Evolutionary conservation across 1,140 invertebrate genomes (phyloP), one percentile per base, ranked within the genome.

Genomic region (Brachionus koreanus): DNA sequence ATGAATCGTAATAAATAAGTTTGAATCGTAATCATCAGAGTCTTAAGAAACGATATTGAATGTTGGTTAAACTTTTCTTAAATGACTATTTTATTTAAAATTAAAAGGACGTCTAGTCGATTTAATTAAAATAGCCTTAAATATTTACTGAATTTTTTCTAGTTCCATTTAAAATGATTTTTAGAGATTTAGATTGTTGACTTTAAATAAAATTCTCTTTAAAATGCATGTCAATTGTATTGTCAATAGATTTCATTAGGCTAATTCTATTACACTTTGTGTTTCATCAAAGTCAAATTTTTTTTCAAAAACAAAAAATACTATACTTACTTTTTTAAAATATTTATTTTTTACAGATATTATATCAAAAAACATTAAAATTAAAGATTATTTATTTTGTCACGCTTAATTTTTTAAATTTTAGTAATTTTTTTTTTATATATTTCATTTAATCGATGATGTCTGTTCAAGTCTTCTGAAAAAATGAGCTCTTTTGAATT

Each of bases 121-220:
- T 33, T 65, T 13, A 65, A 33, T 65, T 65, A 33, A 33, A 33
- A 33, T 13, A 1, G 5, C 63, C 9, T 57, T 65, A 65, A 65
- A 65, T 65, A 65, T 65, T 65, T 65, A 10, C 23, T 65, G 10
- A 65, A 65, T 37, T 13, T 65, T 33, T 33, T 33, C 12, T 33
- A 65, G 29, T 65, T 65, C 63, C 63, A 65, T 65, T 65, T 65
- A 65, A 33, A 65, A 35, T 10, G n/a, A n/a, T 65, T 23, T 57
- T 49, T 57, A n/a, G 63, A 65, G 29, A 33, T 65, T 33, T 65
- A 57, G 49, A 19, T 57, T 57, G 49, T 57, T 57, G n/a, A 25
- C 49, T 57, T 16, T 52, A 12, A 49, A 49, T 49, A 52, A 23
- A 52, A 6, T n/a, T 16, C 49, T 52, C n/a, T n/a, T n/a, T 16